phyloP scores from a whole-genome alignment of 2,888 invertebrate genomes.

The Nineta flava region DNA sequence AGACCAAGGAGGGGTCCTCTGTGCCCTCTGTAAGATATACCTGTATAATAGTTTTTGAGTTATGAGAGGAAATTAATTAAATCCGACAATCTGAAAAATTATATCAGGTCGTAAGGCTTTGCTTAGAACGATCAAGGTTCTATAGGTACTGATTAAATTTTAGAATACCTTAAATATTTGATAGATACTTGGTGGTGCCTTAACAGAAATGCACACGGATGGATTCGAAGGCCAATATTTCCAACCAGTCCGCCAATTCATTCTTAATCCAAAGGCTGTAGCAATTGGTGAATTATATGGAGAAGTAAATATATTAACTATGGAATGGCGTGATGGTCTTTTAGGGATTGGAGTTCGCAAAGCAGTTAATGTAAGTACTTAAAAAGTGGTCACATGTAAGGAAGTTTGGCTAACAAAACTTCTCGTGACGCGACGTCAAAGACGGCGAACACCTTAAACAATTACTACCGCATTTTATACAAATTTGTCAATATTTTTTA shows the following conservation, averaged over 20 bases:
- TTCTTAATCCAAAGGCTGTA: slow-evolving; percentile 79
- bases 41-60: too few species aligned
- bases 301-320: slow-evolving; percentile 62
- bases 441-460: too few species aligned
- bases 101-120: background rate
- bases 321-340: slow-evolving; percentile 85
- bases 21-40: too few species aligned
- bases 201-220: slow-evolving; percentile 46
- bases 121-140: background rate
- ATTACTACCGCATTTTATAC: background rate
- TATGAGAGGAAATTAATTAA: too few species aligned
- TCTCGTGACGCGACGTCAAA: background rate
- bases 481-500: background rate
- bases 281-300: slow-evolving; percentile 80
- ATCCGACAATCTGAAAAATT: too few species aligned
- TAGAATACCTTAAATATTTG: too few species aligned
- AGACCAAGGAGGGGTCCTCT: too few species aligned
- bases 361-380: slow-evolving; percentile 35
- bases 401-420: background rate
- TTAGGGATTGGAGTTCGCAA: slow-evolving; percentile 50
- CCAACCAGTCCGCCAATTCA: slow-evolving; percentile 57
- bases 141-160: slow-evolving; percentile 13
- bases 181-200: slow-evolving; percentile 53
- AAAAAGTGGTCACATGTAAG: background rate
- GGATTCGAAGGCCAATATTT: slow-evolving; percentile 44